Percentiles rank a stretch among this genome's conserved stretches.
Evolutionary conservation across 2,797 vertebrate species (phyloP).

Genomic region (Hozukius guyotensis): DNA sequence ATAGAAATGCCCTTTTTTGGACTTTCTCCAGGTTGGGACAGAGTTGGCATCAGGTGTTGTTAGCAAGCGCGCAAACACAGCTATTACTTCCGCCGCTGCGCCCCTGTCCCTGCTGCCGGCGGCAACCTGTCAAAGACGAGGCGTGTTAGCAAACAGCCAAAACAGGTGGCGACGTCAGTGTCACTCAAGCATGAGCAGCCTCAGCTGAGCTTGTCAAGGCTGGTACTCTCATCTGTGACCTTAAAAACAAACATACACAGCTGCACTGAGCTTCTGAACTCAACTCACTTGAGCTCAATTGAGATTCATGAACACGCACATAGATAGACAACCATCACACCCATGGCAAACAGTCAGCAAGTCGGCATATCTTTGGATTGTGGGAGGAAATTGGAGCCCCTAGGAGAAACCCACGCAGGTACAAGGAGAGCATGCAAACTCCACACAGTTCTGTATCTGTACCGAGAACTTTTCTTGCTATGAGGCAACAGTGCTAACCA

Average conservation of each 20-base stretch:
- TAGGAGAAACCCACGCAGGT: not conserved
- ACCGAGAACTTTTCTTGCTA: not conserved
- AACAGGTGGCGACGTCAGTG: conserved; percentile 67
- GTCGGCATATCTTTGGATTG: not conserved
- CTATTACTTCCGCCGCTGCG: conserved; percentile 60
- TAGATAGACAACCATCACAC: not conserved
- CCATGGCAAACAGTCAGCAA: not conserved
- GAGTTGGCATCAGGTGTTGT: conserved; percentile 66
- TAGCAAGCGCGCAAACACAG: conserved; percentile 33
- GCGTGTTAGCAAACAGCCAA: conserved; percentile 63
- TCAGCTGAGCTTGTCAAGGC: conserved; percentile 58
- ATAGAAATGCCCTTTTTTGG: conserved; percentile 20
- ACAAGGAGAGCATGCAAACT: not conserved
- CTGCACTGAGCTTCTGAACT: conserved; percentile 14
- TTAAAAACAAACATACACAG: conserved; percentile 34
- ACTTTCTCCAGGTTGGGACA: conserved; percentile 6
- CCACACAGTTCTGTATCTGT: not conserved
- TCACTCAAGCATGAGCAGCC: conserved; percentile 57
- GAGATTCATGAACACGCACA: not conserved
- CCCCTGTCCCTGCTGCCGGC: conserved; percentile 36
- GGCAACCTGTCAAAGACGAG: conserved; percentile 57
- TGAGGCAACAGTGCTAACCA: not conserved
- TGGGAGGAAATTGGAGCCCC: not conserved
- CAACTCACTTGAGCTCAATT: not conserved
- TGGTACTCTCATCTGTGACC: conserved; percentile 43